A percentile compares a stretch with the other conserved stretches of the same genome.
These are phyloP conservation scores for Drosophila arizonae DNA, from an alignment of 1,140 invertebrate genomes.

Conservation along the genomic window DNA sequence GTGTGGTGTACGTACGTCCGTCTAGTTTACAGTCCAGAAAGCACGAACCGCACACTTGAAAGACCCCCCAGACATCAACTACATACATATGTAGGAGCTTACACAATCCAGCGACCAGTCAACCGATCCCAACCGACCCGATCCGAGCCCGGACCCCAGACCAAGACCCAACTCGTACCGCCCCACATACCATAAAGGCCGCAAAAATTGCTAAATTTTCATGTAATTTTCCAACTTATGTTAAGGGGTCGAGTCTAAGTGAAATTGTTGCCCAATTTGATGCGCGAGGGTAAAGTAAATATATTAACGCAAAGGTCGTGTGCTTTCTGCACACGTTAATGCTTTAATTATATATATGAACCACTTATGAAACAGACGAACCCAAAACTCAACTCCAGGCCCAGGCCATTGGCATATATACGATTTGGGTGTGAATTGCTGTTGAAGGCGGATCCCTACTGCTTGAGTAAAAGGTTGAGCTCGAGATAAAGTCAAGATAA, in stretches of 20 bases:
- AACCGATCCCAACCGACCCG: conserved; percentile 54
- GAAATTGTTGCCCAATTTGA: conserved; percentile 50
- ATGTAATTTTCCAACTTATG: conserved; percentile 44
- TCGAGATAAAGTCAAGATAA: too few species aligned
- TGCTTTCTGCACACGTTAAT: conserved; percentile 78
- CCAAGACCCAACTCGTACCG: conserved; percentile 27
- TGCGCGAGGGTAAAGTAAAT: background rate
- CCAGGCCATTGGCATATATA: conserved; percentile 16
- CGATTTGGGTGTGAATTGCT: background rate
- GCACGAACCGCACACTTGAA: conserved; percentile 56
- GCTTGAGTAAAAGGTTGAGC: too few species aligned
- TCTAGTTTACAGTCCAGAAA: conserved; percentile 75
- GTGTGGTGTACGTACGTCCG: background rate
- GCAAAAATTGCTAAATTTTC: conserved; percentile 71
- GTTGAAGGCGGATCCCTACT: too few species aligned
- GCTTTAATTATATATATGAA: conserved; percentile 56
- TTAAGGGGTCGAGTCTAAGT: conserved; percentile 56
- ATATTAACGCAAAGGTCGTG: conserved; percentile 44
- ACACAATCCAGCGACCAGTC: conserved; percentile 62
- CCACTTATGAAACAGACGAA: conserved; percentile 4
- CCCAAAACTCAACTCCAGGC: conserved; percentile 1
- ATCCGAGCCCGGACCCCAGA: background rate
- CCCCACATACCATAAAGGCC: conserved; percentile 66
- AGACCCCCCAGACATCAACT: conserved; percentile 1
- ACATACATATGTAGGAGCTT: conserved; percentile 31